phyloP scores from a whole-genome alignment of 2,888 invertebrate genomes.

The Trissoscelio sp. region DNA sequence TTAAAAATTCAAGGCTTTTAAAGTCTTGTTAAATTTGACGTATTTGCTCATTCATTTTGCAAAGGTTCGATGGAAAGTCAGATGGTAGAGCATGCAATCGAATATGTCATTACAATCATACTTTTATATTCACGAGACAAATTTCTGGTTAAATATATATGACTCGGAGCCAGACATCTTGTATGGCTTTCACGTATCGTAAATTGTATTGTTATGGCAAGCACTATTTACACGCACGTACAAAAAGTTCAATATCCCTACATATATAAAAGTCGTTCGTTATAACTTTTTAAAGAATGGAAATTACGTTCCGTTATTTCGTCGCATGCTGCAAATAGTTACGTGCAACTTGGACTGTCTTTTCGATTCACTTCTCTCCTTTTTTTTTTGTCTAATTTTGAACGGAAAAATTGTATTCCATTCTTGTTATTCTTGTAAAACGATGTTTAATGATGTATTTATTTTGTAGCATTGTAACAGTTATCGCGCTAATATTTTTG shows the following conservation, averaged over 20 bases:
- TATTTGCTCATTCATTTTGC: background rate
- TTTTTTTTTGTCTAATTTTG: too few relatives aligned
- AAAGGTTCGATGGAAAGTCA: too few relatives aligned
- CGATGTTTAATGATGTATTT: slow-evolving; percentile 20
- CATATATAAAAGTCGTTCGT: slow-evolving; percentile 11
- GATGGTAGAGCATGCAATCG: background rate
- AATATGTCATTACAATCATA: slow-evolving; percentile 28
- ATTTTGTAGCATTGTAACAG: slow-evolving; percentile 4
- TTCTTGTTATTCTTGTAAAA: background rate
- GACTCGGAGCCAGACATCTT: slow-evolving; percentile 31
- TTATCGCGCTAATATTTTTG: slow-evolving; percentile 23
- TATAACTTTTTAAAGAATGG: slow-evolving; percentile 13
- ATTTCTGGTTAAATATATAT: slow-evolving; percentile 38
- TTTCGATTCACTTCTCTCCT: background rate
- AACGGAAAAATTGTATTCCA: background rate
- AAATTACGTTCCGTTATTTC: slow-evolving; percentile 21
- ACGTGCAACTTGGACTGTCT: background rate
- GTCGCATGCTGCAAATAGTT: slow-evolving; percentile 4
- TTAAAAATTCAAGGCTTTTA: too few relatives aligned
- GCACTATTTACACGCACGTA: slow-evolving; percentile 10
- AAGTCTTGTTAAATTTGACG: too few relatives aligned
- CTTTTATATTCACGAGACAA: slow-evolving; percentile 25
- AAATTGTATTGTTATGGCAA: slow-evolving; percentile 32
- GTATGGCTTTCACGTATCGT: slow-evolving; percentile 18
- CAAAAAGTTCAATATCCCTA: slow-evolving; percentile 22